Percentiles rank a stretch among this genome's conserved stretches.
phyloP scores from a whole-genome alignment of 2,797 vertebrate genomes.

The Apogon talboti region DNA sequence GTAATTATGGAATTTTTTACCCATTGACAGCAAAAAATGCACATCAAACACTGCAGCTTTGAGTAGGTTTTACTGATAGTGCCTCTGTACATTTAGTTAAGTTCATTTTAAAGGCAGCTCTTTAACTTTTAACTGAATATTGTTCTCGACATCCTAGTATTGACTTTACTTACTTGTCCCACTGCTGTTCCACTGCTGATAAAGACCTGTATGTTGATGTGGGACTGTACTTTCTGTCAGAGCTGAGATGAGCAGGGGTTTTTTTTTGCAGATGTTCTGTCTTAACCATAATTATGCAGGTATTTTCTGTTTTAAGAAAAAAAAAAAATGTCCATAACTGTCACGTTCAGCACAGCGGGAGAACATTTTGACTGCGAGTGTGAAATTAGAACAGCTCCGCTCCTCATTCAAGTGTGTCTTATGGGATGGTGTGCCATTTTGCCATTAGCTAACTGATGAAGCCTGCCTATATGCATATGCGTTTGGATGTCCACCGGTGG shows the following conservation, averaged over 20 bases:
- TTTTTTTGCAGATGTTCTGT: constrained; percentile 57
- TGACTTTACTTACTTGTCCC: background rate
- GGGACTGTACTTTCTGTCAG: constrained; percentile 26
- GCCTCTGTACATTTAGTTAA: background rate
- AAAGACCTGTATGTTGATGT: constrained; percentile 7
- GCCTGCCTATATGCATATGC: constrained; percentile 12
- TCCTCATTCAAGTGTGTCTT: constrained; percentile 53
- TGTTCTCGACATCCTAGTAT: too few relatives aligned
- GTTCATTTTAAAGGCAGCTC: background rate
- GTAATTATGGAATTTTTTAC: too few relatives aligned
- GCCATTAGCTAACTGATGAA: constrained; percentile 54
- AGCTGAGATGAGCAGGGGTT: constrained; percentile 12
- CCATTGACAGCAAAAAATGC: too few relatives aligned
- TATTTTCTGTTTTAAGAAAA: constrained; percentile 4
- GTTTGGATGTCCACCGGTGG: constrained; percentile 7
- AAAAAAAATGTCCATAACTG: constrained; percentile 16
- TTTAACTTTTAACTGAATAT: background rate
- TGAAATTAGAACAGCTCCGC: constrained; percentile 61
- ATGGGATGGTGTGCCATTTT: constrained; percentile 35
- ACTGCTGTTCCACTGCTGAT: constrained; percentile 21
- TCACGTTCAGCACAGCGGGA: constrained; percentile 29
- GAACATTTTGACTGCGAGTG: constrained; percentile 52
- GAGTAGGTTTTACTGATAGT: background rate
- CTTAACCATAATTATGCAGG: constrained; percentile 44
- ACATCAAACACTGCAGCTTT: too few relatives aligned